Conservation (phyloP, 2,888 invertebrate species). For the Drosophila paranaensis region DNA sequence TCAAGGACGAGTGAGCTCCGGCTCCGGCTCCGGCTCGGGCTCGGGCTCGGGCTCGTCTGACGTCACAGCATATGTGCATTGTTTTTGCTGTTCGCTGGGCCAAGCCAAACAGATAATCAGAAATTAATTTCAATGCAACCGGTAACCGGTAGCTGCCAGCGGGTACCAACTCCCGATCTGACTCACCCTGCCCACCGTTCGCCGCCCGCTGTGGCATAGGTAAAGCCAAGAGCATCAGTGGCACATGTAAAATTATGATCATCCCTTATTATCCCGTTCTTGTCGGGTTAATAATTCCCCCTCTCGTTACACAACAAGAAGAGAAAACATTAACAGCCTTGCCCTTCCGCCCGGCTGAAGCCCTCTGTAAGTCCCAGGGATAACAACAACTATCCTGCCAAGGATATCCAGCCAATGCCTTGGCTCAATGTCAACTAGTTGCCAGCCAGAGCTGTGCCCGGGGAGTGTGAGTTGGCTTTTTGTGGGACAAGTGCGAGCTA, state of each 20-base stretch:
- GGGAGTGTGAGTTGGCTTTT: slow-evolving; percentile 17
- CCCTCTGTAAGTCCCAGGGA: slow-evolving; percentile 47
- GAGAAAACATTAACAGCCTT: slow-evolving; percentile 55
- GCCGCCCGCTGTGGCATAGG: slow-evolving; percentile 57
- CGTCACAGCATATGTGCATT: slow-evolving; percentile 76
- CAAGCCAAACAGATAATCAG: slow-evolving; percentile 84
- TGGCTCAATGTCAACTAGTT: slow-evolving; percentile 41
- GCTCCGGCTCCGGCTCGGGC: too few relatives aligned
- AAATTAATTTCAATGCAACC: slow-evolving; percentile 84
- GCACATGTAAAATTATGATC: slow-evolving; percentile 79
- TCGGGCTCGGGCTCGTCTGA: slow-evolving; percentile 19
- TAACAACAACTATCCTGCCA: slow-evolving; percentile 49
- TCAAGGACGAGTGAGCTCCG: slow-evolving; percentile 71
- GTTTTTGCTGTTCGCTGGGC: slow-evolving; percentile 49
- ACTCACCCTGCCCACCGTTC: slow-evolving; percentile 26
- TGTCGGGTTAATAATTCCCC: slow-evolving; percentile 76
- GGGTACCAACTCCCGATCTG: background rate
- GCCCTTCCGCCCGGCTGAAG: slow-evolving; percentile 25
- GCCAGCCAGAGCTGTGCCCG: slow-evolving; percentile 1
- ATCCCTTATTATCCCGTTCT: slow-evolving; percentile 81
- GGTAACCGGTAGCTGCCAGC: slow-evolving; percentile 17
- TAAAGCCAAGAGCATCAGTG: slow-evolving; percentile 26
- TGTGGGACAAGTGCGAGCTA: slow-evolving; percentile 67
- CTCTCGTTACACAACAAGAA: slow-evolving; percentile 23
- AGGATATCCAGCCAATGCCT: slow-evolving; percentile 41